A percentile compares a stretch with the other conserved stretches of the same genome.
Evolutionary conservation across 1,140 invertebrate species (phyloP).

Genomic region (Neodiprion pinetum): DNA sequence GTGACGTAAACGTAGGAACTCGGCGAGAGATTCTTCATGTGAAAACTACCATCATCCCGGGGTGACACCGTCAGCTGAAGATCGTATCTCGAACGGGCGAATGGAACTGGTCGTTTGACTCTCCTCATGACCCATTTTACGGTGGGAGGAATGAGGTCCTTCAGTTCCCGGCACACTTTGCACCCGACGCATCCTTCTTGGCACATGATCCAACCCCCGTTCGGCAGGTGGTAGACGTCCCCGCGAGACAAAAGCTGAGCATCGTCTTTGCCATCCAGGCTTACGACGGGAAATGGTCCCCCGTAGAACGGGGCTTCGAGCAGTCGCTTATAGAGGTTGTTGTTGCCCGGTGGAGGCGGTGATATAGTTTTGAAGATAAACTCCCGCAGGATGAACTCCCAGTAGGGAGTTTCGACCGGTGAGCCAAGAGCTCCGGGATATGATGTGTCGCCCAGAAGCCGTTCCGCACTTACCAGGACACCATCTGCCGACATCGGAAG

Average conservation of each 20-base stretch:
- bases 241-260: conserved; percentile 38
- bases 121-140: conserved; percentile 38
- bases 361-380: conserved; percentile 48
- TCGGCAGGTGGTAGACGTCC: conserved; percentile 36
- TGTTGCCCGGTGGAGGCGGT: conserved; percentile 26
- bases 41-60: conserved; percentile 23
- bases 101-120: conserved; percentile 25
- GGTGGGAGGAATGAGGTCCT: conserved; percentile 18
- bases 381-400: conserved; percentile 35
- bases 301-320: conserved; percentile 47
- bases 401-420: conserved; percentile 14
- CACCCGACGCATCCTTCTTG: conserved; percentile 46
- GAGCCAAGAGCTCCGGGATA: conserved; percentile 9
- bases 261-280: conserved; percentile 14
- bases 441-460: background rate
- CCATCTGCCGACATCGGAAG: background rate
- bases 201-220: conserved; percentile 47
- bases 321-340: conserved; percentile 36
- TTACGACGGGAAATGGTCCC: conserved; percentile 24
- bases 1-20: conserved; percentile 31
- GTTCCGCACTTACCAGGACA: too few relatives aligned
- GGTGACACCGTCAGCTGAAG: conserved; percentile 40
- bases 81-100: conserved; percentile 26
- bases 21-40: conserved; percentile 25
- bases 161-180: conserved; percentile 29